Percentiles rank a stretch among this genome's conserved stretches.
Evolutionary conservation across 2,888 invertebrate species (phyloP).

Genomic region (Erynnis tages): DNA sequence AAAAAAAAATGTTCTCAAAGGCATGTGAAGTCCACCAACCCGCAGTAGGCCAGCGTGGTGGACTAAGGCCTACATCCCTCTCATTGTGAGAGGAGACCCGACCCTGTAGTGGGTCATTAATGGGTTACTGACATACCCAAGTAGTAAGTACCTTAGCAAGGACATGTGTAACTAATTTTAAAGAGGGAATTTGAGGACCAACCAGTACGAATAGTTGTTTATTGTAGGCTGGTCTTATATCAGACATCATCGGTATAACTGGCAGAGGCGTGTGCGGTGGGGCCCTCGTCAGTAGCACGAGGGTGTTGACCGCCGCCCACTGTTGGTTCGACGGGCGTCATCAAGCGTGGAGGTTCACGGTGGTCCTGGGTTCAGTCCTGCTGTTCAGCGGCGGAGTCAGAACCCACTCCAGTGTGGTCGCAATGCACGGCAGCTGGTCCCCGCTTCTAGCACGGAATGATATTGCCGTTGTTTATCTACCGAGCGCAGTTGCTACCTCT

Average conservation of each 20-base stretch:
- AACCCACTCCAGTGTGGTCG: constrained; percentile 38
- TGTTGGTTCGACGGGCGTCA: constrained; percentile 51
- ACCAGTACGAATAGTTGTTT: too few species aligned
- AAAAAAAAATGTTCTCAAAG: too few species aligned
- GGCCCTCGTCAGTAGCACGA: constrained; percentile 41
- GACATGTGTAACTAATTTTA: too few species aligned
- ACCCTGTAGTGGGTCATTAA: too few species aligned
- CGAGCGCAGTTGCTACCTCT: constrained; percentile 7
- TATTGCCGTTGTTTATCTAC: constrained; percentile 46
- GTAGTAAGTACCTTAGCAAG: too few species aligned
- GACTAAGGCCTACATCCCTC: too few species aligned
- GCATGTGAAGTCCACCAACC: too few species aligned
- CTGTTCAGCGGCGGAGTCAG: constrained; percentile 57
- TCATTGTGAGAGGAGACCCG: too few species aligned
- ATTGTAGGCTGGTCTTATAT: constrained; percentile 38
- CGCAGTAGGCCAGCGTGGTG: too few species aligned
- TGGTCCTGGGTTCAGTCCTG: constrained; percentile 50
- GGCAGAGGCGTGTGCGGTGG: constrained; percentile 53
- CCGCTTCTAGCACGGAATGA: constrained; percentile 49
- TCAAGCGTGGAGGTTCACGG: constrained; percentile 47
- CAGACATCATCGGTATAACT: constrained; percentile 32
- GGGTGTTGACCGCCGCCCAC: constrained; percentile 42
- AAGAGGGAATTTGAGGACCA: too few species aligned
- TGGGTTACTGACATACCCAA: too few species aligned
- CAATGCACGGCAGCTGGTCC: constrained; percentile 47